Evolutionary conservation across 2,888 invertebrate genomes (phyloP).

Genomic region (Bembecia ichneumoniformis): DNA sequence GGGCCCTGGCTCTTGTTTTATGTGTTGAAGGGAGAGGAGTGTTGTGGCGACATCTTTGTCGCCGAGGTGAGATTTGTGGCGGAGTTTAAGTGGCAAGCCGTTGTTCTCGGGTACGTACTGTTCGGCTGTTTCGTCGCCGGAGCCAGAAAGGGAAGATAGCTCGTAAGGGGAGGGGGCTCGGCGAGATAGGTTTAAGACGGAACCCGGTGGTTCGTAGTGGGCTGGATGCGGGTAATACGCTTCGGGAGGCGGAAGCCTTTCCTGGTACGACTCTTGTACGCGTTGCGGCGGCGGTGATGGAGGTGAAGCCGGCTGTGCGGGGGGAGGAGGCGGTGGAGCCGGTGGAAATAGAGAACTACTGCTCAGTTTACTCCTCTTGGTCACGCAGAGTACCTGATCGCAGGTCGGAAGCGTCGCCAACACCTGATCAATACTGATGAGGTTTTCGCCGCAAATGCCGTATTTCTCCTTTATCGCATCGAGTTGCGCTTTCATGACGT

Average conservation of each 20-base stretch:
- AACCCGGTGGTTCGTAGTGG: slow-evolving; percentile 74
- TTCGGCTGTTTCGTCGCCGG: slow-evolving; percentile 66
- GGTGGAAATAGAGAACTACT: slow-evolving; percentile 71
- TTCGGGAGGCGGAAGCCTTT: slow-evolving; percentile 57
- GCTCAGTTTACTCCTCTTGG: slow-evolving; percentile 76
- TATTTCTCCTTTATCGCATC: slow-evolving; percentile 94
- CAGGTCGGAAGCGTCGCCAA: slow-evolving; percentile 87
- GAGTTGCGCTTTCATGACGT: slow-evolving; percentile 92
- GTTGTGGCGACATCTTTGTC: slow-evolving; percentile 92
- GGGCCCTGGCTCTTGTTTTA: slow-evolving; percentile 87
- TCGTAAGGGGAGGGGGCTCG: slow-evolving; percentile 85
- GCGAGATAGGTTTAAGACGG: slow-evolving; percentile 81
- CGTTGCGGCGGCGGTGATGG: slow-evolving; percentile 69
- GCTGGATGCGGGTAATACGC: slow-evolving; percentile 67
- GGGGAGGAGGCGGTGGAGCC: slow-evolving; percentile 66
- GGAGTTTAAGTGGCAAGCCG: slow-evolving; percentile 88
- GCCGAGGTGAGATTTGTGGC: slow-evolving; percentile 91
- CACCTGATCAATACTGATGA: slow-evolving; percentile 91
- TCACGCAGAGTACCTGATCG: slow-evolving; percentile 87
- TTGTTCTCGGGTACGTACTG: slow-evolving; percentile 78
- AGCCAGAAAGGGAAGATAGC: slow-evolving; percentile 81
- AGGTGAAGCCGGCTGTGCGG: slow-evolving; percentile 61
- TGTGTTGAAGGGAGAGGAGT: slow-evolving; percentile 85
- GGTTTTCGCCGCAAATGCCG: slow-evolving; percentile 88
- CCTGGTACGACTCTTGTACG: slow-evolving; percentile 65